A percentile compares a stretch with the other conserved stretches of the same genome.
Conservation (phyloP, 2,888 invertebrate species). For the Conistra vaccinii region DNA sequence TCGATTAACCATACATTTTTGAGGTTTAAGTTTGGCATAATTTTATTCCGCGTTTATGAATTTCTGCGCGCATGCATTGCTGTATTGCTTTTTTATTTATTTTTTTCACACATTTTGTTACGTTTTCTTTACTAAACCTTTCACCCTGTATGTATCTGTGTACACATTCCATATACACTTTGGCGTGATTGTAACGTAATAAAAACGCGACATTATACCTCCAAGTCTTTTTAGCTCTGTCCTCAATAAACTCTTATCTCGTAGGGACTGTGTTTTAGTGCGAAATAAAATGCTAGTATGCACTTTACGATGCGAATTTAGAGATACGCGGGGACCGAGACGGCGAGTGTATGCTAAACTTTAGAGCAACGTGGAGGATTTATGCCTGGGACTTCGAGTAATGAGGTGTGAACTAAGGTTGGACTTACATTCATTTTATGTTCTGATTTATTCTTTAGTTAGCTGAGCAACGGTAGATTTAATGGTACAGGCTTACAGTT, state of each 20-base stretch:
- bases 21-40: too few relatives aligned
- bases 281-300: constrained; percentile 67
- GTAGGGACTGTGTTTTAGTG: constrained; percentile 66
- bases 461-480: background rate
- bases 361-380: constrained; percentile 46
- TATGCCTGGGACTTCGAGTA: constrained; percentile 41
- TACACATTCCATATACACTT: constrained; percentile 4
- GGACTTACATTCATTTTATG: constrained; percentile 33
- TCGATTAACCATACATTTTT: too few relatives aligned
- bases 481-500: too few relatives aligned
- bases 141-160: constrained; percentile 6
- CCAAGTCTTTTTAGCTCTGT: constrained; percentile 56
- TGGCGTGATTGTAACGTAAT: constrained; percentile 52
- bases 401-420: constrained; percentile 53
- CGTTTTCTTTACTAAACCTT: background rate
- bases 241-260: constrained; percentile 64
- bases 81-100: background rate
- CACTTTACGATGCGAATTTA: constrained; percentile 66
- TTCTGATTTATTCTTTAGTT: constrained; percentile 25
- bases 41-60: background rate
- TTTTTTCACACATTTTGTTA: background rate
- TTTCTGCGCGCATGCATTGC: background rate
- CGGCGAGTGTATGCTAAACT: constrained; percentile 60
- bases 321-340: constrained; percentile 47
- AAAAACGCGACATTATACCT: constrained; percentile 53